Percentiles rank a stretch among this genome's conserved stretches.
Evolutionary conservation across 2,113 vertebrate genomes (phyloP).

Genomic region (Litocranius walleri): DNA sequence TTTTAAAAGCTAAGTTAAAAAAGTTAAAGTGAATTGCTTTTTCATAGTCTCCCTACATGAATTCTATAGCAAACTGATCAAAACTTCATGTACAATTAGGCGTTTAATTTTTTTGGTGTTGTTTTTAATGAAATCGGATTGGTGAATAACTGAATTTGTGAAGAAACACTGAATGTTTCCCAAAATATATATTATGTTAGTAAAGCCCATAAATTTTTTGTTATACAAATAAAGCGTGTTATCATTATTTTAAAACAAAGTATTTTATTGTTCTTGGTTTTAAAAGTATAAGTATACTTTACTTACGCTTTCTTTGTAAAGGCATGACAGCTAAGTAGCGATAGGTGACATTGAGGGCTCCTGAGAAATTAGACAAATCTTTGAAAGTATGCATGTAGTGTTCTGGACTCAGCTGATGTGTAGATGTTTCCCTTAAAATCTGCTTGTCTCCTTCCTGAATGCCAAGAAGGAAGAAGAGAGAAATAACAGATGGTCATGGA

Average conservation of each 20-base stretch:
- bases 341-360: slow-evolving; percentile 95
- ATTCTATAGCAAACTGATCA: neutral
- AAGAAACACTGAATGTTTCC: neutral
- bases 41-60: neutral
- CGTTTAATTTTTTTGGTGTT: neutral
- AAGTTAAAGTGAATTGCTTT: neutral
- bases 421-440: slow-evolving; percentile 89
- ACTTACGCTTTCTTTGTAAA: slow-evolving; percentile 93
- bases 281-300: slow-evolving; percentile 73
- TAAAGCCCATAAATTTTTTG: neutral
- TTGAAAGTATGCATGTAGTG: slow-evolving; percentile 91
- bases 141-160: neutral
- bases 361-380: slow-evolving; percentile 95
- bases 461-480: slow-evolving; percentile 62
- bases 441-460: slow-evolving; percentile 93
- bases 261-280: neutral
- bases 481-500: neutral
- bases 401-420: slow-evolving; percentile 90
- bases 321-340: slow-evolving; percentile 94
- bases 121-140: neutral
- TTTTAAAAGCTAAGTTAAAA: neutral
- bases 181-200: neutral
- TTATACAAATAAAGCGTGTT: neutral
- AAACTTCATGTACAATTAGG: neutral
- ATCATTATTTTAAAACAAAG: neutral